These are phyloP conservation scores for Ameiurus melas DNA, from an alignment of 2,113 vertebrate genomes.

Conservation along the genomic window DNA sequence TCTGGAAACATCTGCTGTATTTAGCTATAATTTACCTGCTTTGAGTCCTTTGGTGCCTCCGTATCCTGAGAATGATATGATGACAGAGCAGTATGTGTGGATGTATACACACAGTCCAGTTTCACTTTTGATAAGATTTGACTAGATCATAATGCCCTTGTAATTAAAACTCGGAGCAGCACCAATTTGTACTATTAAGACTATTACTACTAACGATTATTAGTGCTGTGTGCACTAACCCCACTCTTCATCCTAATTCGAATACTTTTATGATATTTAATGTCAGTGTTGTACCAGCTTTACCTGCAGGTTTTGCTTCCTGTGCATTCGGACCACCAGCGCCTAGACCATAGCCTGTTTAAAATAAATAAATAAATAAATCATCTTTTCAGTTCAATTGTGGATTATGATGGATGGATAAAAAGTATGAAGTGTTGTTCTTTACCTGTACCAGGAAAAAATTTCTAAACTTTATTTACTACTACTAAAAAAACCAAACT, in stretches of 20 bases:
- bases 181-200: neutral
- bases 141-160: neutral
- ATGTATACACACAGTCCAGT: neutral
- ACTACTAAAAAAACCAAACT: neutral
- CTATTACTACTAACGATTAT: neutral
- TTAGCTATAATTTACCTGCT: constrained; percentile 34
- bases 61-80: constrained; percentile 30
- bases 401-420: neutral
- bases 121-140: neutral
- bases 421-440: neutral
- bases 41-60: constrained; percentile 28
- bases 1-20: neutral
- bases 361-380: neutral
- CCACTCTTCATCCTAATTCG: neutral
- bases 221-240: neutral
- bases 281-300: neutral
- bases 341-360: constrained; percentile 19
- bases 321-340: constrained; percentile 10
- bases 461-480: neutral
- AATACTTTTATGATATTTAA: neutral
- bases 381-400: neutral
- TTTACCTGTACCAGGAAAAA: neutral
- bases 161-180: neutral
- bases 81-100: neutral
- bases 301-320: constrained; percentile 31